These are phyloP conservation scores for Neostethus bicornis DNA, from an alignment of 2,797 vertebrate genomes.

Conservation along the genomic window DNA sequence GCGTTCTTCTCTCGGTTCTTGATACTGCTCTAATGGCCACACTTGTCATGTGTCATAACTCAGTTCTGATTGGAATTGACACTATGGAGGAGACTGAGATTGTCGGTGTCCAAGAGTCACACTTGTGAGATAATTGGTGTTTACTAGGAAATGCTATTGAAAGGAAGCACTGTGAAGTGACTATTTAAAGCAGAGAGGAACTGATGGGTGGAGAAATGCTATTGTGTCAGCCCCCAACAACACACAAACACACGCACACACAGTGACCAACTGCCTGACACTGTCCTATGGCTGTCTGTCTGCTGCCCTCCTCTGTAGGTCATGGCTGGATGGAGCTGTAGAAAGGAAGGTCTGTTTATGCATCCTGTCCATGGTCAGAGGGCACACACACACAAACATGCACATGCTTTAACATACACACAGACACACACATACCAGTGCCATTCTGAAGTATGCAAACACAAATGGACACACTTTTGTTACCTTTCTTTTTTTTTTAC, in stretches of 20 bases:
- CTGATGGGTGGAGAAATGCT: constrained; percentile 59
- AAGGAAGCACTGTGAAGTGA: constrained; percentile 73
- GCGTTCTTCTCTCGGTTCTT: not conserved
- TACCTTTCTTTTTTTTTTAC: constrained; percentile 7
- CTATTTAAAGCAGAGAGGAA: constrained; percentile 79
- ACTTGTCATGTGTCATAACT: constrained; percentile 9
- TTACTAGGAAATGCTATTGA: constrained; percentile 69
- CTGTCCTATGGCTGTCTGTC: constrained; percentile 66
- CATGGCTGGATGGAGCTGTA: constrained; percentile 79
- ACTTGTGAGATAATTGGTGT: constrained; percentile 74
- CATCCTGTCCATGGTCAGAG: constrained; percentile 69
- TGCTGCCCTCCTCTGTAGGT: constrained; percentile 69
- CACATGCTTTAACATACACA: constrained; percentile 3
- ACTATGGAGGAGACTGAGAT: constrained; percentile 37
- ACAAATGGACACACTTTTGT: constrained; percentile 12
- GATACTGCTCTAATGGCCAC: not conserved
- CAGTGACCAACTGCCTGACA: constrained; percentile 72
- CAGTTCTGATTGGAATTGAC: constrained; percentile 35
- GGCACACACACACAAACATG: constrained; percentile 51
- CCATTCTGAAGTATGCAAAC: constrained; percentile 13
- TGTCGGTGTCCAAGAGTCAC: constrained; percentile 72
- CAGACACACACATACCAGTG: constrained; percentile 6
- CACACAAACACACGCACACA: constrained; percentile 34
- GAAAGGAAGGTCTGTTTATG: constrained; percentile 80
- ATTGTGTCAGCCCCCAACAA: constrained; percentile 63